Evolutionary conservation across 1,140 invertebrate species (phyloP).

Genomic region (silkworm (Bombyx mori)): ASM3026992v2 NC_085113.1:13238501-13239000

Average conservation of each 20-base stretch:
- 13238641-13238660: conserved; percentile 52
- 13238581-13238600: too few species aligned
- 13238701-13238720: conserved; percentile 22
- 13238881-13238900: too few species aligned
- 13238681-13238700: conserved; percentile 19
- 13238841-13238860: too few species aligned
- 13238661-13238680: conserved; percentile 46
- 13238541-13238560: conserved; percentile 8
- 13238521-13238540: conserved; percentile 11
- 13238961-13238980: too few species aligned
- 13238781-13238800: conserved; percentile 52
- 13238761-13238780: conserved; percentile 23
- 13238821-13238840: too few species aligned
- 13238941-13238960: too few species aligned
- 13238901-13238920: too few species aligned
- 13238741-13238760: conserved; percentile 16
- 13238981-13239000: too few species aligned
- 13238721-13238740: conserved; percentile 13
- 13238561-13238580: not conserved
- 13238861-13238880: too few species aligned
- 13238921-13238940: too few species aligned
- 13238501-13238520: conserved; percentile 23
- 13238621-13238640: conserved; percentile 21
- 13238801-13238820: conserved; percentile 29
- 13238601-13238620: not conserved